Evolutionary conservation across 2,113 vertebrate species (phyloP), one percentile per base, ranked within the genome.

Genomic region (Typhlomys cinereus): DNA sequence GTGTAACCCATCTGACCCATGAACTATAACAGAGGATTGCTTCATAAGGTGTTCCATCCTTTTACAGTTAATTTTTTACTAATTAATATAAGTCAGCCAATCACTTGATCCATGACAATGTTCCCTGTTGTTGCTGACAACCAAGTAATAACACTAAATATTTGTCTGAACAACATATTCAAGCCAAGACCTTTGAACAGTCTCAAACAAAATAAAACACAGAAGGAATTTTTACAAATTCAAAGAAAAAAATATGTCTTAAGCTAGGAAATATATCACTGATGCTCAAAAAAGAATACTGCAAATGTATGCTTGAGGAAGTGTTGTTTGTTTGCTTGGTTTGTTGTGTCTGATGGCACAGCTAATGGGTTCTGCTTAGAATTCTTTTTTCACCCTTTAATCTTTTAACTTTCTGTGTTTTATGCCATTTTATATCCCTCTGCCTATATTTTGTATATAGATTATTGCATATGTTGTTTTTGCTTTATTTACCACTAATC

Each of bases 71-170:
- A 18, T 46, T 61, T 67, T 67, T 91, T 8, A 88, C 14, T 66
- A 57, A 76, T 57, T 4, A 93, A 66, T 50, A 59, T 21, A 84
- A 17, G 25, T 75, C n/a, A 29, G 15, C 39, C 9, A 54, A 34
- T 50, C 79, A 52, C 57, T 85, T 85, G 21, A 84, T 31, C 64
- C 20, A 59, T 52, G 25, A 64, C 25, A 93, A 69, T 31, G 27
- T 52, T 39, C 11, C 20, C 18, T 90, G 18, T 46, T 80, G 57
- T 78, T 90, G 41, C 4, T 61, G 36, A 88, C 29, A 92, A 89
- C 48, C 31, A 91, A 93, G 73, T 73, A 90, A 69, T 76, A 71
- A 87, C 27, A 78, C 5, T 52, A 81, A 81, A 70, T 74, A 93
- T 57, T 78, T 88, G 67, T 74, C 61, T 73, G 74, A n/a, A 84